Base-by-base conservation (phyloP, 2,888 invertebrate genomes). In the Epistrophella euchroma region DNA sequence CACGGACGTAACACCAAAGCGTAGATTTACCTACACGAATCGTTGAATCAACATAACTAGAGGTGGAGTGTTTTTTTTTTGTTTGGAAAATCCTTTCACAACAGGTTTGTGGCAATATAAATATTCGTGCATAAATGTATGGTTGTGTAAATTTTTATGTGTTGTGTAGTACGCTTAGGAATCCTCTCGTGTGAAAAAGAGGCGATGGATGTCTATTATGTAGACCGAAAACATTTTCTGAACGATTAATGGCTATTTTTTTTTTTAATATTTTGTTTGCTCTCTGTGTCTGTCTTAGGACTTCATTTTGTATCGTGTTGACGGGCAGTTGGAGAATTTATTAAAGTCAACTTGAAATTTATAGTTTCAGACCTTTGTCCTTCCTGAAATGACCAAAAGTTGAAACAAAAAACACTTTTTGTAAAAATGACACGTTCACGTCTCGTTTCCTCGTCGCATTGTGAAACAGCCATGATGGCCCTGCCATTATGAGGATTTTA, bases 231-330 rank as follows among this genome's bases (percentile, higher is more conserved):
- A 52, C 52, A 55, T 70, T 68, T 74, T 60, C 66, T 74, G 56
- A 74, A 76, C 71, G 84, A 80, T 84, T 75, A 84, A 84, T 79
- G 72, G 82, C 52, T 77, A 56, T 77, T 60, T 50, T 60, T 71
- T 82, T 66, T 76, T 35, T 7, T 15, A 25, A 60, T 15, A 11
- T 19, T 70, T 58, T 28, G 28, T 64, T 64, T 32, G 6, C 6
- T 28, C 6, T 2, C 4, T 25, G 4, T 47, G 47, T 58, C 45
- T 71, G 45, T 50, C 25, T 43, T 15, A 70, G 55, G 47, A 64
- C 32, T 19, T 56, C 15, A 32, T 19, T 52, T 55, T 72, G 11
- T n/a, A n/a, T 6, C 25, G 5, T 19, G 22, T 58, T 76, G 66
- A 72, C 66, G 66, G 64, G 56, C 35, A 55, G 32, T 45, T 32